Base-by-base conservation (phyloP, 2,888 invertebrate genomes). In the Arenicola marina region DNA sequence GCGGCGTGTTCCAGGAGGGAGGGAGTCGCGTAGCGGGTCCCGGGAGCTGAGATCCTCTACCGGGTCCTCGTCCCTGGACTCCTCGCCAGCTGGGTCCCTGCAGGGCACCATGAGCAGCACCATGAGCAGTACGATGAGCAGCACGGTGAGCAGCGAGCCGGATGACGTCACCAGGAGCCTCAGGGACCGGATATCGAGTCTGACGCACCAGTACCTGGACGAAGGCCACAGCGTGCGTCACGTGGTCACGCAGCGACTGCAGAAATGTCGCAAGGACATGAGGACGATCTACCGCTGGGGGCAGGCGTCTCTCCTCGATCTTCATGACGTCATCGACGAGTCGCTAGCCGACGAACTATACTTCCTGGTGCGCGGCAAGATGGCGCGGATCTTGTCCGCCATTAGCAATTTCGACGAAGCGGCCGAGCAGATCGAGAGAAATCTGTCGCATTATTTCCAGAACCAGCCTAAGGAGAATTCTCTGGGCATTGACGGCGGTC, bases 341-440 rank as follows among this genome's bases (percentile, higher is more conserved):
- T 28, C 63, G 11, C 34, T 66, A 38, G 43, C 63, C 1, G 66
- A 66, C 24, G 66, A 66, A 53, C 38, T 66, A 29, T 64, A 46
- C 44, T 60, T 56, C 34, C 29, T 64, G 44, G 58, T 65, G 15
- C 55, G 61, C 2, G 61, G 66, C 24, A 66, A 59, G 44, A 44
- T 65, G 48, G 28, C 56, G 31, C 31, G 66, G 38, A 44, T 66
- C 15, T 31, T 65, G 28, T 63, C 66, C 11, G 56, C 48, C 7
- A 51, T 64, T 29, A 62, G 64, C 1, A 43, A 55, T 21, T 63
- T 58, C 26, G 66, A 65, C 31, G 66, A 65, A 29, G 64, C 64
- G 15, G 60, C 61, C 32, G 58, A 59, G 15, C 56, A 61, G 26
- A 48, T 65, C 7, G 64, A 63, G 33, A 59, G 32, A 28, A 61